Base-by-base conservation (phyloP, 2,888 invertebrate species). In the Mechanitis messenoides region DNA sequence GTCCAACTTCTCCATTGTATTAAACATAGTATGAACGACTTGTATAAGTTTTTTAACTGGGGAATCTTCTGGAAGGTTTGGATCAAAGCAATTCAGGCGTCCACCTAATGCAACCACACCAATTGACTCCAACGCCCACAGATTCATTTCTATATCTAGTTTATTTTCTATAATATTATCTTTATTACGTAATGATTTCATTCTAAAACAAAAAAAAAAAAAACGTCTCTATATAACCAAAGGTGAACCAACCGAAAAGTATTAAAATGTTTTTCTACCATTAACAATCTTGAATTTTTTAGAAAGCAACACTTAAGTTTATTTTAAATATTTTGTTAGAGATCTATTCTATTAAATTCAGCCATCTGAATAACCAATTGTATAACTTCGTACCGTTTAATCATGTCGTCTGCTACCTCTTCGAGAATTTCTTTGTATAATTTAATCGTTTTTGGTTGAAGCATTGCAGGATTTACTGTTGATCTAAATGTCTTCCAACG, bases 401-500 rank as follows among this genome's bases (percentile, higher is more conserved):
- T 83, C 81, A 95, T 93, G 63, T 93, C 93, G 47, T 87, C 77
- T 1, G 94, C 93, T 0, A 95, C 93, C 66, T 92, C 91, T 71
- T 93, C 92, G 58, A 95, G 92, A 4, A 91, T 90, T 6, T 86
- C 82, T 2, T 92, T 83, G 74, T 94, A 96, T 69, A 93, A 91
- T 71, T 92, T 92, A 0, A 95, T 93, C 0, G 92, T 93, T 71
- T 93, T 91, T 0, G 95, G 93, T 74, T 94, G 93, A 72, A 96
- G 84, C 92, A 96, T 92, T 6, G 94, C 92, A 68, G 94, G 93
- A 74, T 95, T 95, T 0, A 95, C 94, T 69, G 93, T 93, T 6
- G 92, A 92, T 56, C 96, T 91, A 66, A 96, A 92, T 63, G 92
- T 85, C 78, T 93, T 93, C 96, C 96, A 96, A 60, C 91, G 91